phyloP scores from a whole-genome alignment of 2,113 vertebrate species.

The Lophura nycthemera region DNA sequence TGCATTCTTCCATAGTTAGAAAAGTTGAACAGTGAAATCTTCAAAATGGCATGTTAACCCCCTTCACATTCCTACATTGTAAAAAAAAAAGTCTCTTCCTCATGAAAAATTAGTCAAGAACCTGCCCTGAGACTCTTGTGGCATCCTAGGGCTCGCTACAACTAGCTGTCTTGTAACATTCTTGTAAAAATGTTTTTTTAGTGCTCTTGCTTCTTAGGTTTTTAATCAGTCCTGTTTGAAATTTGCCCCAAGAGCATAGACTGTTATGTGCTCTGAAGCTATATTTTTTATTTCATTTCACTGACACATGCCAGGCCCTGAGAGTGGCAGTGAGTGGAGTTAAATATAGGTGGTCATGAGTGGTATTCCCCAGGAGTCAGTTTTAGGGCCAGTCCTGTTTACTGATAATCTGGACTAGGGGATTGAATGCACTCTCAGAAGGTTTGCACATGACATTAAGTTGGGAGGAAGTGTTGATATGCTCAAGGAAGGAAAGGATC shows the following conservation, averaged over 20 bases:
- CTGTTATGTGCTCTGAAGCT: neutral
- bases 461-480: too few species aligned
- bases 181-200: neutral
- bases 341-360: too few species aligned
- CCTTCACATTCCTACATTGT: neutral
- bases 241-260: neutral
- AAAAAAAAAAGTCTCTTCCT: neutral
- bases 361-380: too few species aligned
- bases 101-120: neutral
- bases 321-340: too few species aligned
- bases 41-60: neutral
- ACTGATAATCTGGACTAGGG: too few species aligned
- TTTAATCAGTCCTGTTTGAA: conserved; percentile 29
- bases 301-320: neutral
- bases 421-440: too few species aligned
- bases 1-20: neutral
- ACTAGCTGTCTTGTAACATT: neutral
- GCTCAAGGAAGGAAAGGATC: too few species aligned
- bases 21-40: neutral
- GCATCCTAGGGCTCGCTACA: neutral
- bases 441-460: too few species aligned
- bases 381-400: too few species aligned
- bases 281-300: neutral
- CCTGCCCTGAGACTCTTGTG: neutral
- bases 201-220: neutral